Percentiles rank a stretch among this genome's conserved stretches.
Evolutionary conservation across 2,113 vertebrate species (phyloP).

Genomic region (Xiphophorus maculatus): DNA sequence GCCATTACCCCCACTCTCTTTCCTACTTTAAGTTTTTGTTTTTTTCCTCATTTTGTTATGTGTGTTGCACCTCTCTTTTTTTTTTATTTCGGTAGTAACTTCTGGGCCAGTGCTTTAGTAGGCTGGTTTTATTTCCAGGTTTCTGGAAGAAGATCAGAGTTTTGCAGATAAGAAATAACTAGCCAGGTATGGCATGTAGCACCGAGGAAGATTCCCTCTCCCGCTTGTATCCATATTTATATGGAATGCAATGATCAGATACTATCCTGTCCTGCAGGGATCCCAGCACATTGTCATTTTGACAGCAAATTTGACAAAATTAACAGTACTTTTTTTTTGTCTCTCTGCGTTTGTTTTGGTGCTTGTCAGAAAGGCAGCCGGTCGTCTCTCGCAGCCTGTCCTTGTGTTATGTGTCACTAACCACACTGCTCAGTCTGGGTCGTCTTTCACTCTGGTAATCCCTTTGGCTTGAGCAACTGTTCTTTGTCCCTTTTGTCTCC

Average conservation of each 20-base stretch:
- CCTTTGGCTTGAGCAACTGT: slow-evolving; percentile 58
- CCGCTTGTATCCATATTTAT: slow-evolving; percentile 52
- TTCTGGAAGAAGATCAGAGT: slow-evolving; percentile 90
- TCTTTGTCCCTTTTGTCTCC: slow-evolving; percentile 51
- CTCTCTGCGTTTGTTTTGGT: slow-evolving; percentile 25
- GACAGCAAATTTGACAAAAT: slow-evolving; percentile 24
- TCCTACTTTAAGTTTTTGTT: not conserved
- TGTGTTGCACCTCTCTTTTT: slow-evolving; percentile 5
- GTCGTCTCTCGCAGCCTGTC: slow-evolving; percentile 30
- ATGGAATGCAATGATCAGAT: slow-evolving; percentile 50
- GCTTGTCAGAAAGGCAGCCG: slow-evolving; percentile 42
- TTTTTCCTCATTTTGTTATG: not conserved
- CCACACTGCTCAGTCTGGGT: slow-evolving; percentile 34
- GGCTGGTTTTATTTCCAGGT: slow-evolving; percentile 87
- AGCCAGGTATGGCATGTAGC: slow-evolving; percentile 84
- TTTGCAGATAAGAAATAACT: slow-evolving; percentile 93
- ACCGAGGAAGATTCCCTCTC: slow-evolving; percentile 50
- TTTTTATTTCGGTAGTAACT: slow-evolving; percentile 49
- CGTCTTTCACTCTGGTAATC: slow-evolving; percentile 40
- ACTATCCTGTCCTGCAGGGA: slow-evolving; percentile 39
- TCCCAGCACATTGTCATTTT: slow-evolving; percentile 33
- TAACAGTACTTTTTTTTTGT: slow-evolving; percentile 21
- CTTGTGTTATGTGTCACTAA: slow-evolving; percentile 53
- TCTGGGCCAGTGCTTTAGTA: slow-evolving; percentile 82
- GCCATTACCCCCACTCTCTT: not conserved